phyloP scores from a whole-genome alignment of 2,797 vertebrate genomes.

The Lateolabrax maculatus region DNA sequence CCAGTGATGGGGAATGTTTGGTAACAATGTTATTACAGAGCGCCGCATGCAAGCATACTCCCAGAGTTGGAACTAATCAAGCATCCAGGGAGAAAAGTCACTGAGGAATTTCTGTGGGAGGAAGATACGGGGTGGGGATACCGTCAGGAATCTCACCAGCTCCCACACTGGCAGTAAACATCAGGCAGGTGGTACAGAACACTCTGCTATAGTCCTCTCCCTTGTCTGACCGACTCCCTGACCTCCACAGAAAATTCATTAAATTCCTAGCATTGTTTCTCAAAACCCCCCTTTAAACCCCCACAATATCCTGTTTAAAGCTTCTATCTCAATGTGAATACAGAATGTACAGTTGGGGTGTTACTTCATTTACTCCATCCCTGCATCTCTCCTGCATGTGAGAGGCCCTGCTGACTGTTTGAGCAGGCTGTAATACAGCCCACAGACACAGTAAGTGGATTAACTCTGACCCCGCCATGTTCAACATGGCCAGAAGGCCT shows the following conservation, averaged over 20 bases:
- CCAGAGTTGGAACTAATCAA: slow-evolving; percentile 44
- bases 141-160: slow-evolving; percentile 36
- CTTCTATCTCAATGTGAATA: background rate
- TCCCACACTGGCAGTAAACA: slow-evolving; percentile 50
- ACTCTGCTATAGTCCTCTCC: background rate
- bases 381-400: background rate
- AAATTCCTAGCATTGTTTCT: background rate
- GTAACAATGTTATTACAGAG: slow-evolving; percentile 20
- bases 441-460: slow-evolving; percentile 63
- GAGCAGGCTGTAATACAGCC: slow-evolving; percentile 28
- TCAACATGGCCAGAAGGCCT: slow-evolving; percentile 13
- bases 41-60: background rate
- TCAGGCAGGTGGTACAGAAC: slow-evolving; percentile 49
- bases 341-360: background rate
- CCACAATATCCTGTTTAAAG: fast-evolving
- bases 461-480: slow-evolving; percentile 44
- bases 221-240: background rate
- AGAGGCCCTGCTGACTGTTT: slow-evolving; percentile 17
- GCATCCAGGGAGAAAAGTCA: slow-evolving; percentile 36
- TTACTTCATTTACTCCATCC: background rate
- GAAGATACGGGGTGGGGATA: slow-evolving; percentile 18
- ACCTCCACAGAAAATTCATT: background rate
- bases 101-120: slow-evolving; percentile 71
- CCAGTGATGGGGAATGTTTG: background rate
- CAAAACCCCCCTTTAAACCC: background rate